phyloP scores from a whole-genome alignment of 2,113 vertebrate species.

The Perccottus glenii region DNA sequence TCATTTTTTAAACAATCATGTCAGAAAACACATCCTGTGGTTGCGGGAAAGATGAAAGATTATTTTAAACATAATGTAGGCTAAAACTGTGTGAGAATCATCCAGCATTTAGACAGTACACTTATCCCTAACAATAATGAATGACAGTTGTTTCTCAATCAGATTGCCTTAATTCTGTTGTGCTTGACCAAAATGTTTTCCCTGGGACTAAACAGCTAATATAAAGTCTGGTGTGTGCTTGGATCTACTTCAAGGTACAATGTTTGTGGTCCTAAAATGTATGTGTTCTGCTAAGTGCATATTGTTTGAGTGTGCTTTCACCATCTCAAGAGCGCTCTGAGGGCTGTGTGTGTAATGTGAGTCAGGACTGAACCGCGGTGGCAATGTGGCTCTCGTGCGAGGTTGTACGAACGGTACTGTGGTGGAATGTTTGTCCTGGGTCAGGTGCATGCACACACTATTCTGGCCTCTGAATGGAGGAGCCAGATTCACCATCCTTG shows the following conservation, averaged over 20 bases:
- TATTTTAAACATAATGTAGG: no score
- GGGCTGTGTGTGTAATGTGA: slow-evolving; percentile 54
- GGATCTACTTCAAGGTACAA: slow-evolving; percentile 75
- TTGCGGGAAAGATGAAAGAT: no score
- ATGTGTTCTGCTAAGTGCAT: slow-evolving; percentile 70
- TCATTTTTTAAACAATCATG: no score
- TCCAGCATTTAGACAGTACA: slow-evolving; percentile 14
- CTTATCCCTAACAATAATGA: slow-evolving; percentile 32
- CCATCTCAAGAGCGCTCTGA: slow-evolving; percentile 24
- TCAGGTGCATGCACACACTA: slow-evolving; percentile 49
- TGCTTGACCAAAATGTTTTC: slow-evolving; percentile 51
- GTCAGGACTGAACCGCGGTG: slow-evolving; percentile 69
- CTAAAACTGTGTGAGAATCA: slow-evolving; percentile 38
- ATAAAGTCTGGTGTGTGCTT: slow-evolving; percentile 56
- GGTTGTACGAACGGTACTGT: slow-evolving; percentile 70
- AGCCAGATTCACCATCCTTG: no score
- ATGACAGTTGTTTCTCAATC: slow-evolving; percentile 56
- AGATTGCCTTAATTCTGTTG: slow-evolving; percentile 37
- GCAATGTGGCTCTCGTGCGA: slow-evolving; percentile 75
- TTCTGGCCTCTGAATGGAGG: slow-evolving; percentile 61
- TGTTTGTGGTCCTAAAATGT: slow-evolving; percentile 67
- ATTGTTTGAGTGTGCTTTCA: slow-evolving; percentile 65
- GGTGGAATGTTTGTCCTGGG: slow-evolving; percentile 74
- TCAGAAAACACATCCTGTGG: no score
- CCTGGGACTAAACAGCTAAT: slow-evolving; percentile 60